These are phyloP conservation scores for Himalopsyche kuldschensis DNA, from an alignment of 2,888 invertebrate species.

Conservation along the genomic window DNA sequence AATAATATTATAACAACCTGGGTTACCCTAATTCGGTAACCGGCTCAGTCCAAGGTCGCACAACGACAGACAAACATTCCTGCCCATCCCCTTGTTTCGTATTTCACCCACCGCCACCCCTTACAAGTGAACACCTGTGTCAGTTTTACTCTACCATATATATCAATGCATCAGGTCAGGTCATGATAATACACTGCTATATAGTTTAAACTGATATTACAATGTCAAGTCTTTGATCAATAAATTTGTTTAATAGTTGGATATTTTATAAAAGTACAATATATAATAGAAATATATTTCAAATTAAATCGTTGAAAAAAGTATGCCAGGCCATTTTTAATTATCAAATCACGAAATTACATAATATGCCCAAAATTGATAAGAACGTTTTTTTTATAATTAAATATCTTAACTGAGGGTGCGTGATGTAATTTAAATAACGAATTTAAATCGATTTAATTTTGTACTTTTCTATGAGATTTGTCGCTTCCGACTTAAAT, in stretches of 20 bases:
- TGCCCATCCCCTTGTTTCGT: background rate
- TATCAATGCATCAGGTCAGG: constrained; percentile 1
- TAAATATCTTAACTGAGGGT: too few relatives aligned
- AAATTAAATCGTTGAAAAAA: too few relatives aligned
- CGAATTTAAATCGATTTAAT: too few relatives aligned
- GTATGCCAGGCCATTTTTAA: too few relatives aligned
- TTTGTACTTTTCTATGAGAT: too few relatives aligned
- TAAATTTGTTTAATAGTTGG: background rate
- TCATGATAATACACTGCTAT: background rate
- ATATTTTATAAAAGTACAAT: too few relatives aligned
- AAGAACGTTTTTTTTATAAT: too few relatives aligned
- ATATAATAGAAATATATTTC: too few relatives aligned
- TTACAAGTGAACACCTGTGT: background rate
- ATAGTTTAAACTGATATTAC: background rate
- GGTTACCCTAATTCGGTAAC: background rate
- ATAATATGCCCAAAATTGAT: too few relatives aligned
- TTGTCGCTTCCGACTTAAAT: too few relatives aligned
- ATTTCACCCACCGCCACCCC: background rate
- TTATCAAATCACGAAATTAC: too few relatives aligned
- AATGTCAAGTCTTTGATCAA: background rate
- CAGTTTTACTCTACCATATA: background rate
- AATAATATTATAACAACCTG: background rate
- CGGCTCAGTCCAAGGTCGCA: background rate
- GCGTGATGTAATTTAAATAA: too few relatives aligned
- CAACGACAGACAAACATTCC: background rate